Evolutionary conservation across 37 sponge, comb jelly and placozoan genomes (phyloP).

Genomic region (Dysidea cf. avara): DNA sequence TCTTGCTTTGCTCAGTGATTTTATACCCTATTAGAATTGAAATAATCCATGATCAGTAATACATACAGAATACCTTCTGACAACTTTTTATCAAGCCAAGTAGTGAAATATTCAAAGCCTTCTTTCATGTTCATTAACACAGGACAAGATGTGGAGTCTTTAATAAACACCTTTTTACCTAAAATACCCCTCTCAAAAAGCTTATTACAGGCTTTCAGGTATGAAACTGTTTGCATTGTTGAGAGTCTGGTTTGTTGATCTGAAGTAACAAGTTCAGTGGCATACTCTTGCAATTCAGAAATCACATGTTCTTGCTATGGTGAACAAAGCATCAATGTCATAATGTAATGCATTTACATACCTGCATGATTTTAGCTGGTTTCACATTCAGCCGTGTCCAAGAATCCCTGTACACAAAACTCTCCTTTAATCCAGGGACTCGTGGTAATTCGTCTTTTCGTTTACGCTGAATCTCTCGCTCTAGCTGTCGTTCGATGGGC

Average conservation of each 20-base stretch:
- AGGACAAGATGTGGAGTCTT: neutral
- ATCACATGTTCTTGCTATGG: constrained; percentile 5
- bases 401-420: constrained; percentile 17
- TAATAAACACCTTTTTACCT: constrained; percentile 12
- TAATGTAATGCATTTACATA: neutral
- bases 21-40: too few species aligned
- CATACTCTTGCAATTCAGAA: constrained; percentile 26
- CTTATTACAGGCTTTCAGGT: constrained; percentile 14
- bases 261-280: neutral
- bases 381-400: constrained; percentile 37
- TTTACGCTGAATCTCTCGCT: neutral
- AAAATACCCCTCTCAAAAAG: constrained; percentile 28
- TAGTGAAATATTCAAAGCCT: constrained; percentile 3
- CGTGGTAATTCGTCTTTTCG: neutral
- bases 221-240: neutral
- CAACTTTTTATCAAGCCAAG: neutral
- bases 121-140: neutral
- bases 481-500: neutral
- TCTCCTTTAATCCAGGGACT: constrained; percentile 40
- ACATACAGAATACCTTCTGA: neutral
- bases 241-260: neutral
- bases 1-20: too few species aligned
- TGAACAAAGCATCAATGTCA: neutral
- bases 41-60: too few species aligned
- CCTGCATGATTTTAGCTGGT: constrained; percentile 45